A percentile compares a stretch with the other conserved stretches of the same genome.
These are phyloP conservation scores for Vesta saturnalis DNA, from an alignment of 2,888 invertebrate species.

Conservation along the genomic window DNA sequence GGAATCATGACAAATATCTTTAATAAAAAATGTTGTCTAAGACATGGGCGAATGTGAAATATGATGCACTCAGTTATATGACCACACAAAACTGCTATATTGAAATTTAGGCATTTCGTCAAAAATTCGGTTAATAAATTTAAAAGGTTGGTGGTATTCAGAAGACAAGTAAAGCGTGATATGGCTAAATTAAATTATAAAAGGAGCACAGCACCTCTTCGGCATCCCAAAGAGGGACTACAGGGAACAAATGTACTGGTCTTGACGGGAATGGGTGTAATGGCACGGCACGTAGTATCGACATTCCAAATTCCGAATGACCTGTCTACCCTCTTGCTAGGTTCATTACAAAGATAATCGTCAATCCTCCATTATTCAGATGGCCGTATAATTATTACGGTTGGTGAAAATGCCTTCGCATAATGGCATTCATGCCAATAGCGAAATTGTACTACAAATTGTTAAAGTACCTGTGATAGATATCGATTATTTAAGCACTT, in stretches of 20 bases:
- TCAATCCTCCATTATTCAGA: conserved; percentile 42
- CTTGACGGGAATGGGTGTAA: conserved; percentile 26
- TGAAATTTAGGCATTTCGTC: not conserved
- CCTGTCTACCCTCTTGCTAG: conserved; percentile 26
- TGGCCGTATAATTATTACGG: conserved; percentile 43
- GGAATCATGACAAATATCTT: conserved; percentile 10
- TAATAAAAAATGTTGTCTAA: conserved; percentile 6
- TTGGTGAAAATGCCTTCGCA: conserved; percentile 22
- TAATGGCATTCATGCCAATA: conserved; percentile 23
- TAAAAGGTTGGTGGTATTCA: conserved; percentile 10
- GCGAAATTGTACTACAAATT: conserved; percentile 34
- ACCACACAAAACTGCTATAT: not conserved
- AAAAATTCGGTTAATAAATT: not conserved
- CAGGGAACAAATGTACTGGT: conserved; percentile 25
- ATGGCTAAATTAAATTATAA: conserved; percentile 28
- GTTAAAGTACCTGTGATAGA: conserved; percentile 35
- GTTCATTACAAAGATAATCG: conserved; percentile 43
- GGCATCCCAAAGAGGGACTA: conserved; percentile 12
- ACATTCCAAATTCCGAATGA: conserved; percentile 35
- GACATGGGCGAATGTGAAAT: not conserved
- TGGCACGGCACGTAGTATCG: conserved; percentile 31
- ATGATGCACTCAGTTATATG: not conserved
- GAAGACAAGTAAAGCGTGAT: conserved; percentile 23
- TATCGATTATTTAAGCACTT: conserved; percentile 34
- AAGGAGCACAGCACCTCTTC: conserved; percentile 17